Base-by-base conservation (phyloP, 2,797 vertebrate genomes). In the Leptatherina wallacei region DNA sequence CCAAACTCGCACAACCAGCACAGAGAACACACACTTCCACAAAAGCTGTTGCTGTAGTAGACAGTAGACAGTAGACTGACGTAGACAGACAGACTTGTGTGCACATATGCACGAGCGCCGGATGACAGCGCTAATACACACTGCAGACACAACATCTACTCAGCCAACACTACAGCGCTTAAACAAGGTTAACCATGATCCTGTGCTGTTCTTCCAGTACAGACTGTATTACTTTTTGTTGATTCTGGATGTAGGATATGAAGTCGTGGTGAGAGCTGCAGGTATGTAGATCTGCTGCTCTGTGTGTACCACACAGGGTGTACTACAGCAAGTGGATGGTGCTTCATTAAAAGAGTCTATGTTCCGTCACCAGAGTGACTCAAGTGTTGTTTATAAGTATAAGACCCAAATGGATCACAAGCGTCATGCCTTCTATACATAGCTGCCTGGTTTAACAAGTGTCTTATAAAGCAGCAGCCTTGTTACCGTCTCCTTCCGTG, bases 61-160 rank as follows among this genome's bases (percentile, higher is more conserved):
- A n/a, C n/a, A n/a, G n/a, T n/a, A n/a, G n/a, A n/a, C 69, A 68
- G 86, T 71, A n/a, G n/a, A 73, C 91, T 80, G 73, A 86, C 91
- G 78, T 83, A 93, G 87, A 91, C 90, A 78, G 69, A 44, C 73
- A 1, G 68, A 77, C 78, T 58, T 22, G 66, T 58, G 74, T 66
- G 47, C 44, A 38, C 70, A 44, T 82, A 65, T 69, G 55, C 63
- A 44, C 84, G 59, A 69, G 51, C 61, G 61, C 61, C 5, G 76
- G 84, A 91, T 89, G 82, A 83, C 83, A 85, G 81, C 75, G 86
- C 86, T 85, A 91, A 91, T 90, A 85, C 81, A 85, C 54, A 85
- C 86, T 83, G 76, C 80, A 89, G 88, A 92, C 89, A 91, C 88
- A 91, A 89, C 82, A 87, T 85, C 85, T 83, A 89, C 89, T 90